These are phyloP conservation scores for Melanotaenia nigrans DNA, from an alignment of 2,797 vertebrate species.

Conservation along the genomic window DNA sequence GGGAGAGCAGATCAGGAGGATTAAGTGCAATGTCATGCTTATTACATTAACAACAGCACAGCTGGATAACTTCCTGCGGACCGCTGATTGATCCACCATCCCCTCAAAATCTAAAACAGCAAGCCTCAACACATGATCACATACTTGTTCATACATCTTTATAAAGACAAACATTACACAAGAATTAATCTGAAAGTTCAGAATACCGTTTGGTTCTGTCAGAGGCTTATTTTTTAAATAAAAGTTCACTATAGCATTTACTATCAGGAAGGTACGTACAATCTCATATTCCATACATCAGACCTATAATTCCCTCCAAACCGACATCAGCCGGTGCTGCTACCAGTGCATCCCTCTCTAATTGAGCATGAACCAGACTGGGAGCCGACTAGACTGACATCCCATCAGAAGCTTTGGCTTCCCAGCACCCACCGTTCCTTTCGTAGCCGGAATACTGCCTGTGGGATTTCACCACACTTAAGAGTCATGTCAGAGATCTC, in stretches of 20 bases:
- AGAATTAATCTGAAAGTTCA: too few relatives aligned
- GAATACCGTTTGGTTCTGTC: too few relatives aligned
- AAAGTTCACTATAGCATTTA: not conserved
- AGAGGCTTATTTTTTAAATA: not conserved
- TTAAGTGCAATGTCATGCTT: not conserved
- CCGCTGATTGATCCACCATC: not conserved
- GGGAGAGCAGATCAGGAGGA: not conserved
- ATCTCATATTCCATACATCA: constrained; percentile 9
- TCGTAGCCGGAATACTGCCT: constrained; percentile 59
- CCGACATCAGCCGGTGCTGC: constrained; percentile 45
- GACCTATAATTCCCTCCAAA: constrained; percentile 54
- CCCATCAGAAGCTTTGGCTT: constrained; percentile 49
- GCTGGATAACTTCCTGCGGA: not conserved
- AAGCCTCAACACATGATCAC: too few relatives aligned
- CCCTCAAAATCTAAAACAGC: too few relatives aligned
- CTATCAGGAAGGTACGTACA: not conserved
- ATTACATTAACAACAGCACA: not conserved
- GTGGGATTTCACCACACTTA: constrained; percentile 71
- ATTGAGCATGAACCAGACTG: constrained; percentile 46
- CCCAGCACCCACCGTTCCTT: constrained; percentile 48
- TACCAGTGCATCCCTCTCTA: constrained; percentile 48
- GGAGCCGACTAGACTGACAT: constrained; percentile 58
- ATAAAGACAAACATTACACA: too few relatives aligned
- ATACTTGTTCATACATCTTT: too few relatives aligned
- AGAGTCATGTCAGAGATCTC: constrained; percentile 77